Evolutionary conservation across 2,113 vertebrate species (phyloP), one percentile per base, ranked within the genome.

Genomic region (Hystrix brachyura): DNA sequence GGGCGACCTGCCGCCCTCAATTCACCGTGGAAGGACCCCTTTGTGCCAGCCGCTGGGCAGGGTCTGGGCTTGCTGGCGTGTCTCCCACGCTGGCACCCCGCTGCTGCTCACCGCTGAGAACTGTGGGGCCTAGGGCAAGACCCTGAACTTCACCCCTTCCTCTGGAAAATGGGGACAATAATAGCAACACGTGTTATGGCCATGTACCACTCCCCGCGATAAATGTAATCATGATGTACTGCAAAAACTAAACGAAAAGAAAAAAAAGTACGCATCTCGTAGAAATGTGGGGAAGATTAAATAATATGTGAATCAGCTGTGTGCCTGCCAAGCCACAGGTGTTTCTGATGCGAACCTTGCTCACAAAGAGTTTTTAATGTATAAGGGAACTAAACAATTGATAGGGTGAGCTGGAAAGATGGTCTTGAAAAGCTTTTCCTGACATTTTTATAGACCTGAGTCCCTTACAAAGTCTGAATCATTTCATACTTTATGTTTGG

Each of bases 341-440:
- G 57, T 74, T 81, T 85, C 74, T 80, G 60, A 1, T 57, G 55
- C 48, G 34, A 48, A 9, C 12, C 43, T 48, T 60, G 38, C 3
- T 57, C 55, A 51, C 48, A 84, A 32, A 53, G 67, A 48, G 27
- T 74, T 76, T 90, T 57, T 57, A 71, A 64, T 62, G 55, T 59
- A 55, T 76, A 67, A 86, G 25, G 14, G 10, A 34, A 29, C 27
- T 60, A 46, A 86, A 60, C 57, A 79, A 23, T 55, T 85, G 78
- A 14, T 55, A 67, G 25, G 1, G 23, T n/a, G n/a, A 91, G 55
- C 59, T 7, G 2, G 18, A 76, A 53, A 8, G 38, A 18, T 82
- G 7, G 46, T 94, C n/a, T 67, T 60, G 34, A 80, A 32, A 15
- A 18, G 79, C 51, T 88, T 93, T 94, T 87, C 27, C 46, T 92